Evolutionary conservation across 2,888 invertebrate genomes (phyloP).

Genomic region (Acrobasis repandana): DNA sequence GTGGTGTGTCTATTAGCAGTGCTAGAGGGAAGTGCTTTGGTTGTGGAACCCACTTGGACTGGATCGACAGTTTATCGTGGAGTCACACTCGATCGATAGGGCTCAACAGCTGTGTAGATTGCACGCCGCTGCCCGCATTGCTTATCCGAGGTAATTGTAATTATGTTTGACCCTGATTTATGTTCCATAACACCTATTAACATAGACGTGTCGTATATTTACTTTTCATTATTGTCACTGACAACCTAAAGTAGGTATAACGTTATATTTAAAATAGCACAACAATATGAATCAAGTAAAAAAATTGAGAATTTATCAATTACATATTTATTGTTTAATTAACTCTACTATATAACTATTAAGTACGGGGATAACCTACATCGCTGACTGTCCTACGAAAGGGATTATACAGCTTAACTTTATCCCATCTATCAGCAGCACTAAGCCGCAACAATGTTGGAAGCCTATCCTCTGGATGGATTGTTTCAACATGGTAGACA

Average conservation of each 20-base stretch:
- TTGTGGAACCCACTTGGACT: slow-evolving; percentile 44
- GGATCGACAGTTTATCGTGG: slow-evolving; percentile 41
- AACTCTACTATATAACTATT: background rate
- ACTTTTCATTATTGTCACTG: background rate
- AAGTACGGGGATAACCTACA: background rate
- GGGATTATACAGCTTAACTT: slow-evolving; percentile 12
- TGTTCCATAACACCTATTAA: background rate
- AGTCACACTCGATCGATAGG: slow-evolving; percentile 64
- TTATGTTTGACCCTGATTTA: slow-evolving; percentile 34
- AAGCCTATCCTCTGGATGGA: slow-evolving; percentile 1
- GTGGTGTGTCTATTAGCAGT: slow-evolving; percentile 56
- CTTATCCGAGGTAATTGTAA: slow-evolving; percentile 61
- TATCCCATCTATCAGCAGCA: slow-evolving; percentile 2
- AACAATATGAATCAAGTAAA: background rate
- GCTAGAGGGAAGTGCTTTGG: slow-evolving; percentile 55
- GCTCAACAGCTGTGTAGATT: slow-evolving; percentile 64
- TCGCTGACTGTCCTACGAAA: background rate
- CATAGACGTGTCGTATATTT: background rate
- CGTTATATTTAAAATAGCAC: background rate
- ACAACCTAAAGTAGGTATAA: background rate
- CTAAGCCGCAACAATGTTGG: background rate
- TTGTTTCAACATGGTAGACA: slow-evolving; percentile 7
- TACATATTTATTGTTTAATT: background rate
- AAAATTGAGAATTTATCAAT: background rate
- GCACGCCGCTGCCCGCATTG: slow-evolving; percentile 53